Percentiles rank a stretch among this genome's conserved stretches.
Conservation (phyloP, 2,888 invertebrate species). For the Actias luna region DNA sequence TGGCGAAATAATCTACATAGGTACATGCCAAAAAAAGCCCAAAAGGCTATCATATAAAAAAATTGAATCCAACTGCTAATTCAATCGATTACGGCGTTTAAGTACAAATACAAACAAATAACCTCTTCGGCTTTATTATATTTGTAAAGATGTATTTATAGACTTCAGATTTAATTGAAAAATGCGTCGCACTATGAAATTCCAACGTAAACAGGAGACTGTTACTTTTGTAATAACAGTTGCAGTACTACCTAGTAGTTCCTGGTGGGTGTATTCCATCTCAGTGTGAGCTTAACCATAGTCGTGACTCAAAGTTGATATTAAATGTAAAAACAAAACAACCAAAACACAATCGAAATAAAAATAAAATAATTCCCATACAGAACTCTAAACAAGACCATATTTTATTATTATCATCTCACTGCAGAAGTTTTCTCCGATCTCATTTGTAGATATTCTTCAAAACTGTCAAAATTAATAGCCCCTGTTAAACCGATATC, state of each 20-base stretch:
- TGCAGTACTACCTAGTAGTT: not conserved
- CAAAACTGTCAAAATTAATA: slow-evolving; percentile 33
- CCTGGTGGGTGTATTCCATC: not conserved
- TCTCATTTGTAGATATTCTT: slow-evolving; percentile 24
- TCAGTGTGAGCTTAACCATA: not conserved
- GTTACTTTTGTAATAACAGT: not conserved
- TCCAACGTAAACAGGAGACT: not conserved
- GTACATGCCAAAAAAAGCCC: too few species aligned
- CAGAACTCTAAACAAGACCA: slow-evolving; percentile 7
- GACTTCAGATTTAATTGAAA: not conserved
- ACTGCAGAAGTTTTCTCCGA: slow-evolving; percentile 15
- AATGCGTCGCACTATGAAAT: not conserved
- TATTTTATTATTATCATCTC: slow-evolving; percentile 6
- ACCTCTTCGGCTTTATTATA: too few species aligned
- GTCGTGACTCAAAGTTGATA: not conserved
- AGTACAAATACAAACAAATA: too few species aligned
- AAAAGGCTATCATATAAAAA: too few species aligned
- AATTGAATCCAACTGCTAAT: too few species aligned
- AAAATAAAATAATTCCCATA: not conserved
- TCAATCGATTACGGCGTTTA: too few species aligned
- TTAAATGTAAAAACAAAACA: not conserved
- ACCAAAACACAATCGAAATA: slow-evolving; percentile 5
- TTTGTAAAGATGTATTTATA: too few species aligned
- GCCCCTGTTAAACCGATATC: slow-evolving; percentile 29
- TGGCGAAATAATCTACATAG: too few species aligned